phyloP scores from a whole-genome alignment of 2,888 invertebrate genomes.

The Epirrhoe tristata region DNA sequence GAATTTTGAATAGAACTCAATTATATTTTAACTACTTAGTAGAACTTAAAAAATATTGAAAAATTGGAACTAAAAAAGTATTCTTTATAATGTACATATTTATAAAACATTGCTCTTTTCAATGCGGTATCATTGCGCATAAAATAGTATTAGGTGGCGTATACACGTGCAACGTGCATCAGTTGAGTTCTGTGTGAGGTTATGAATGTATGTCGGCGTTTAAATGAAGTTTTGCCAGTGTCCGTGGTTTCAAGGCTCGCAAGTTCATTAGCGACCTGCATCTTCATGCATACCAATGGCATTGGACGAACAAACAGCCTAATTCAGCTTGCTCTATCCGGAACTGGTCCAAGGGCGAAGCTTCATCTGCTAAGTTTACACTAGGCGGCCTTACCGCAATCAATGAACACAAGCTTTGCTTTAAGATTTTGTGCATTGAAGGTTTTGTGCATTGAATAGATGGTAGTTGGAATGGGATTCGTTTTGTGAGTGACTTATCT shows the following conservation, averaged over 20 bases:
- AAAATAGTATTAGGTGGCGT: too few relatives aligned
- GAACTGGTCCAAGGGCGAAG: constrained; percentile 29
- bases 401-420: constrained; percentile 8
- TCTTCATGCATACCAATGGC: constrained; percentile 15
- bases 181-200: too few relatives aligned
- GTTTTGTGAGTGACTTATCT: background rate
- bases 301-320: constrained; percentile 20
- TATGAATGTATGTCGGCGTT: too few relatives aligned
- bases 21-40: too few relatives aligned
- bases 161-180: too few relatives aligned
- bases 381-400: constrained; percentile 23
- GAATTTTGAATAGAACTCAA: background rate
- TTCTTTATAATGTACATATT: too few relatives aligned
- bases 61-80: too few relatives aligned
- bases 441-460: background rate
- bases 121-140: too few relatives aligned
- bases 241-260: background rate
- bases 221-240: too few relatives aligned
- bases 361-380: constrained; percentile 31
- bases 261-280: constrained; percentile 6
- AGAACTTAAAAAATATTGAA: too few relatives aligned
- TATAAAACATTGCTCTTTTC: too few relatives aligned
- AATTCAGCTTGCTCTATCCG: constrained; percentile 26
- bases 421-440: background rate
- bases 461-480: background rate